A percentile compares a stretch with the other conserved stretches of the same genome.
Evolutionary conservation across 2,888 invertebrate genomes (phyloP).

Genomic region (Crossocerus cetratus): DNA sequence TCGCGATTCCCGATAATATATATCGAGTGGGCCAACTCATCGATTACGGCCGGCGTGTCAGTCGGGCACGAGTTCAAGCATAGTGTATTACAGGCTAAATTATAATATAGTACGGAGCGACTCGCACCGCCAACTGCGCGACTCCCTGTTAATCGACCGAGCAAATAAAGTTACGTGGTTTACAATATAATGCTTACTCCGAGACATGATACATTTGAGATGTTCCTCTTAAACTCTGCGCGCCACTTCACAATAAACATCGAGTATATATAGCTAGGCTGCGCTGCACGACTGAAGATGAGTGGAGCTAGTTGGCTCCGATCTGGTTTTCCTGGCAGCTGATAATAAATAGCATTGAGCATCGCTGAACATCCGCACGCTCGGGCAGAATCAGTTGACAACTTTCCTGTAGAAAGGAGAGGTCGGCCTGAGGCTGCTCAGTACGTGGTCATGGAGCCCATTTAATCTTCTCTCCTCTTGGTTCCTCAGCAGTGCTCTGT

Average conservation of each 20-base stretch:
- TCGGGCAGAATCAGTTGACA: constrained; percentile 56
- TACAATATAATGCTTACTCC: too few relatives aligned
- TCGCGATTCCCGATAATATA: constrained; percentile 2
- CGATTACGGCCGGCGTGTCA: constrained; percentile 10
- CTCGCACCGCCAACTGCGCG: background rate
- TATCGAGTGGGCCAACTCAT: background rate
- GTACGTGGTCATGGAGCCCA: constrained; percentile 80
- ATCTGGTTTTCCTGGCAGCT: background rate
- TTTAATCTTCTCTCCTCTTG: constrained; percentile 81
- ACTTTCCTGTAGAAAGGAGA: constrained; percentile 79
- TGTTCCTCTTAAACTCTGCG: too few relatives aligned
- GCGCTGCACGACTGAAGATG: too few relatives aligned
- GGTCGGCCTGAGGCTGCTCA: constrained; percentile 81
- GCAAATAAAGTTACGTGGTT: background rate
- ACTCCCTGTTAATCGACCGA: background rate
- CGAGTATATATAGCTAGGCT: too few relatives aligned
- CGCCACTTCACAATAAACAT: too few relatives aligned
- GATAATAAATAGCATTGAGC: constrained; percentile 17
- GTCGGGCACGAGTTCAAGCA: background rate
- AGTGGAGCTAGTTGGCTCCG: too few relatives aligned
- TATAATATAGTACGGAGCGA: background rate
- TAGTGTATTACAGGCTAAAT: background rate
- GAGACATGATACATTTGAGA: too few relatives aligned
- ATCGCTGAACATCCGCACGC: constrained; percentile 1
- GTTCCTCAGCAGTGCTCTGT: constrained; percentile 80